Percentiles rank a stretch among this genome's conserved stretches.
These are phyloP conservation scores for Mastigias papua DNA, from an alignment of 30 jellyfish, hydroid and myxozoan genomes.

Conservation along the genomic window DNA sequence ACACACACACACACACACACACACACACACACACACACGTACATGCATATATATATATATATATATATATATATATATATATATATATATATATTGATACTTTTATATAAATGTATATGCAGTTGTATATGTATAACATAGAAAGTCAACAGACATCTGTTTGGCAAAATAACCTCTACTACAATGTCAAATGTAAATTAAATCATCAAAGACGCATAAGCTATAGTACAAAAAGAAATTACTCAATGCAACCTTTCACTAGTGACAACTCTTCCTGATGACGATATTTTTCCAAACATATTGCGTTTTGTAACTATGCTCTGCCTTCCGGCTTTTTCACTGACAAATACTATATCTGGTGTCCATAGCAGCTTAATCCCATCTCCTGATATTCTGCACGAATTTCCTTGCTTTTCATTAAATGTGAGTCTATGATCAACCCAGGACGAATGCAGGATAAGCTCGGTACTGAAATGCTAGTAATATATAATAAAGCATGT, in stretches of 20 bases:
- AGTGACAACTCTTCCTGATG: constrained; percentile 28
- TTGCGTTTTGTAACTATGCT: constrained; percentile 4
- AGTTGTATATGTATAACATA: not conserved
- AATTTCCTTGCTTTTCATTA: not conserved
- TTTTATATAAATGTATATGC: not conserved
- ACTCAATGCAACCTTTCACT: constrained; percentile 33
- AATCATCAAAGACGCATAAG: not conserved
- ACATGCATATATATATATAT: not conserved
- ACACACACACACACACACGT: not conserved
- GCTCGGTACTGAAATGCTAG: constrained; percentile 21
- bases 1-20: not conserved
- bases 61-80: not conserved
- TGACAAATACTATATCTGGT: constrained; percentile 1
- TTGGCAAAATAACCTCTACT: not conserved
- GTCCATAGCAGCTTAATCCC: constrained; percentile 15
- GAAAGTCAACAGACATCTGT: not conserved
- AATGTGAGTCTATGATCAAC: constrained; percentile 1
- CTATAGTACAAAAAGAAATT: too few relatives aligned
- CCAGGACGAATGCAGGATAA: constrained; percentile 24
- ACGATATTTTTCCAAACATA: not conserved
- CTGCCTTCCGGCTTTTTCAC: constrained; percentile 1
- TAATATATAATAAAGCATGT: not conserved
- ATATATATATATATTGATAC: not conserved
- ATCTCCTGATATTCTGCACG: constrained; percentile 9
- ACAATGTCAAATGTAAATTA: not conserved